Base-by-base conservation (phyloP, 2,113 vertebrate species). In the Phodopus roborovskii region DNA sequence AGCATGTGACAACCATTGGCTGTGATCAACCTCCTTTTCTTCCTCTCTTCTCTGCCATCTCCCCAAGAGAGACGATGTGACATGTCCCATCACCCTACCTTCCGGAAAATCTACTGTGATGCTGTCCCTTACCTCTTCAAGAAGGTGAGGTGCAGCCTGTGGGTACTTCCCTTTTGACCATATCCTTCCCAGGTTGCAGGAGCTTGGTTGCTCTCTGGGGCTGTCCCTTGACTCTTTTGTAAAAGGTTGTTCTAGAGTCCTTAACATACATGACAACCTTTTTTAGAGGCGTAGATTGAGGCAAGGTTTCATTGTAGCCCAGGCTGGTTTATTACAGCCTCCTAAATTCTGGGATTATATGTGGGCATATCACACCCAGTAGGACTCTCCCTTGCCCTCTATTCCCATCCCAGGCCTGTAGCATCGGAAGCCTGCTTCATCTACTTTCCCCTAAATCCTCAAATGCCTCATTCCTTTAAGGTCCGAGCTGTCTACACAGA, bases 401-500 rank as follows among this genome's bases (percentile, higher is more conserved):
- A 0, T 13, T 20, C 71, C 62, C 79, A 22, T 66, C 50, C 70
- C 90, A 56, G 58, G 82, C n/a, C 48, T 0, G 0, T 4, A 7
- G 60, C 39, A 24, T 24, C 1, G 36, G 24, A 86, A 75, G 68
- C 88, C 66, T 89, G 36, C 17, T 11, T 68, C 74, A 89, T 53
- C 1, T 68, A 39, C 42, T 90, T 68, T 17, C 28, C 12, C 50
- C 17, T 3, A 4, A 24, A 9, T 81, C 86, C 91, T 78, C 89
- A 94, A 0, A 58, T 58, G 20, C 36, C 45, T 26, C 0, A 0
- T 82, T 94, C 74, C 45, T 92, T 93, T 87, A 50, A 97, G 93
- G 99, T 99, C n/a, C 99, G 99, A 83, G 98, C 98, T n/a, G 99
- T 99, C 89, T 99, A 99, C 97, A 99, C 99, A 66, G 99, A 99